Conservation (phyloP, 2,888 invertebrate species). For the Caenorhabditis sp. region DNA sequence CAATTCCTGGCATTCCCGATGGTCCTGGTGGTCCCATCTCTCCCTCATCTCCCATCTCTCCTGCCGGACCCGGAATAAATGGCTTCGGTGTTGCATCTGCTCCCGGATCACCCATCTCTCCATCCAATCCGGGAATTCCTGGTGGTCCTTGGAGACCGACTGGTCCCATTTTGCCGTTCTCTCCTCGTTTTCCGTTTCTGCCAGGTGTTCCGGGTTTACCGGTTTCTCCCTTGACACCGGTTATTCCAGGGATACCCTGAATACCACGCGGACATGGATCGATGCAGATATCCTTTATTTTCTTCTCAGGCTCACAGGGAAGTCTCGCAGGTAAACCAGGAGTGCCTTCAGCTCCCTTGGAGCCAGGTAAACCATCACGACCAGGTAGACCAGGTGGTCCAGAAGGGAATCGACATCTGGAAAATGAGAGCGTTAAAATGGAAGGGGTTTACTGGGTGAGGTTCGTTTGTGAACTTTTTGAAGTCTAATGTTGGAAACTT, state of each 20-base stretch:
- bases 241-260: conserved; percentile 59
- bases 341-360: conserved; percentile 49
- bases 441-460: too few species aligned
- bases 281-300: conserved; percentile 60
- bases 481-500: too few species aligned
- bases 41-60: conserved; percentile 54
- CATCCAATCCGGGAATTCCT: conserved; percentile 62
- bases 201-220: conserved; percentile 57
- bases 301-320: conserved; percentile 64
- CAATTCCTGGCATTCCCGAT: conserved; percentile 57
- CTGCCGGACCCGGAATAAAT: conserved; percentile 66
- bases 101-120: conserved; percentile 64
- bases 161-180: conserved; percentile 44
- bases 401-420: conserved; percentile 55
- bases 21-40: conserved; percentile 58
- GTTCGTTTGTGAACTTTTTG: too few species aligned
- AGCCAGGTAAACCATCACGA: conserved; percentile 59
- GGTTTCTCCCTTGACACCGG: conserved; percentile 58
- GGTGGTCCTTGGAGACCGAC: conserved; percentile 46
- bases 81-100: conserved; percentile 63
- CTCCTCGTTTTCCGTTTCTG: conserved; percentile 45
- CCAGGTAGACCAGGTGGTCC: conserved; percentile 65
- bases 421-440: not conserved
- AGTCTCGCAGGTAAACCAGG: conserved; percentile 64
- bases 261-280: conserved; percentile 66